Conservation (phyloP, 2,888 invertebrate genomes). For the Eledone cirrhosa region DNA sequence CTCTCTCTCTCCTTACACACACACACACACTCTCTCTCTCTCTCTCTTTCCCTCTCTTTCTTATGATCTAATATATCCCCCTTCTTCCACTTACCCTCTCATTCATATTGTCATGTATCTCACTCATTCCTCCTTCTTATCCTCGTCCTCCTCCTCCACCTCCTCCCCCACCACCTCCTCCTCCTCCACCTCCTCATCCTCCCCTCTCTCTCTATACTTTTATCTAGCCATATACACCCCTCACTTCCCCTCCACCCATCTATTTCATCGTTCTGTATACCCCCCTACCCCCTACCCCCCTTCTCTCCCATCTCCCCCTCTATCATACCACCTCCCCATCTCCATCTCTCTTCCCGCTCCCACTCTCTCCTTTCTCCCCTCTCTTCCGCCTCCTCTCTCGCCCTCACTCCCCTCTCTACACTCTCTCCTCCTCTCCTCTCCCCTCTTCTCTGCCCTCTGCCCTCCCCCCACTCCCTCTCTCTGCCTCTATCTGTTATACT, state of each 20-base stretch:
- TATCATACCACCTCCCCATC: no score
- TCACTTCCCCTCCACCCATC: not conserved
- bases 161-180: not conserved
- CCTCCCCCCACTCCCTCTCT: not conserved
- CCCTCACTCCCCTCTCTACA: not conserved
- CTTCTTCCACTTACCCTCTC: no score
- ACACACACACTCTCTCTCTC: no score
- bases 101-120: not conserved
- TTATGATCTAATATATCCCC: no score
- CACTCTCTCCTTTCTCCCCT: not conserved
- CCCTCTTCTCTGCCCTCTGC: no score
- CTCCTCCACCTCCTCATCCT: not conserved
- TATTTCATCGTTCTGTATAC: rapidly evolving
- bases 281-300: not conserved
- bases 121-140: not conserved
- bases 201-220: not conserved
- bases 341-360: no score
- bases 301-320: not conserved
- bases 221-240: not conserved
- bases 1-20: no score
- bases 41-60: no score
- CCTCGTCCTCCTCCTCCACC: not conserved
- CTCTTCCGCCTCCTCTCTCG: not conserved
- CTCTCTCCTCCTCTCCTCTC: not conserved
- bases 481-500: not conserved